A percentile compares a stretch with the other conserved stretches of the same genome.
Evolutionary conservation across 2,888 invertebrate genomes (phyloP).

Genomic region (Trachelus troglodyta): DNA sequence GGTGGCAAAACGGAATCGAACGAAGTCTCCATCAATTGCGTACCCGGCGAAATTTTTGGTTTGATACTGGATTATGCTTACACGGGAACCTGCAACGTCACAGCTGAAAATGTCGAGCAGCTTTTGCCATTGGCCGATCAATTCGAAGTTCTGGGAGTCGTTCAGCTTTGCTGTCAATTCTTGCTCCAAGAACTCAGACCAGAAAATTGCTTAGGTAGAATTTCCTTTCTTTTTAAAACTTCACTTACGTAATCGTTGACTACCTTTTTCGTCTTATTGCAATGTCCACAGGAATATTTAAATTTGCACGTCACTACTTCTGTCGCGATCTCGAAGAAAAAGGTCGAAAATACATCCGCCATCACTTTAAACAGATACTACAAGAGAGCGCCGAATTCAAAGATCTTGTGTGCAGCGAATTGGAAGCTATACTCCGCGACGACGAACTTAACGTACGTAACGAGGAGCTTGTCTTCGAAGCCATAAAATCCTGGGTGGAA

Average conservation of each 20-base stretch:
- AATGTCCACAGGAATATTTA: slow-evolving; percentile 69
- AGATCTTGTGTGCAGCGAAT: slow-evolving; percentile 71
- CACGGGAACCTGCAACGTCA: slow-evolving; percentile 75
- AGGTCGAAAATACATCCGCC: slow-evolving; percentile 71
- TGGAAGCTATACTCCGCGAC: slow-evolving; percentile 74
- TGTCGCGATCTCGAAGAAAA: slow-evolving; percentile 75
- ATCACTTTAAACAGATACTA: slow-evolving; percentile 73
- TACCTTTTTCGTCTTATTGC: not conserved
- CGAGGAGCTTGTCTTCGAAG: slow-evolving; percentile 81
- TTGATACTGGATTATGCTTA: slow-evolving; percentile 81
- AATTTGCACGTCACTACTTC: slow-evolving; percentile 78
- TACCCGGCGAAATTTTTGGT: slow-evolving; percentile 72
- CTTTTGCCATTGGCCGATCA: slow-evolving; percentile 79
- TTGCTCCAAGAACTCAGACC: slow-evolving; percentile 74
- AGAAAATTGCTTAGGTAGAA: slow-evolving; percentile 74
- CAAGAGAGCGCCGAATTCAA: slow-evolving; percentile 75
- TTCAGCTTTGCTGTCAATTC: slow-evolving; percentile 77
- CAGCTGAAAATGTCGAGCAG: slow-evolving; percentile 76
- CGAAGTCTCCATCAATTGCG: slow-evolving; percentile 71
- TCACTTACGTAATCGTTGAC: not conserved
- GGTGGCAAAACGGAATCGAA: slow-evolving; percentile 72
- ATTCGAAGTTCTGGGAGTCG: slow-evolving; percentile 79
- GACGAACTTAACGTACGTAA: slow-evolving; percentile 79
- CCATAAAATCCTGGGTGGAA: slow-evolving; percentile 78
- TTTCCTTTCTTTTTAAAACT: not conserved